Conservation (phyloP, 2,888 invertebrate genomes). For the Eupeodes latifasciatus region DNA sequence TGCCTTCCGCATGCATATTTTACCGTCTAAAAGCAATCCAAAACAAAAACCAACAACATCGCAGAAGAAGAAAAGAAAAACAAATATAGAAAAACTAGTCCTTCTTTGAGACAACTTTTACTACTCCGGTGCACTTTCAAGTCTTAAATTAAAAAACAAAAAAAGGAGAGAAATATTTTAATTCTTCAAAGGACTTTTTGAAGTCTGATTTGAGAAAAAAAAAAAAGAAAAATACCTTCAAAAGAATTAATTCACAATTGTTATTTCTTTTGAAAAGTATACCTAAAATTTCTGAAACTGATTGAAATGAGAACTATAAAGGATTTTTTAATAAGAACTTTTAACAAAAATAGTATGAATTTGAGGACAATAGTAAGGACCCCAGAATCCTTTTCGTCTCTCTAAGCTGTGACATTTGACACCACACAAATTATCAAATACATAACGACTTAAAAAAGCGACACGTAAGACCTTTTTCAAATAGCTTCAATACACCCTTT, state of each 20-base stretch:
- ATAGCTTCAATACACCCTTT: no score
- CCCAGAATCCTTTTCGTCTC: no score
- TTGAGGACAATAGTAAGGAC: no score
- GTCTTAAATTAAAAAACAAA: not conserved
- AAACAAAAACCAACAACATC: not conserved
- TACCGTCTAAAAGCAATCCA: not conserved
- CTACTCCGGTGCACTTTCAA: conserved; percentile 17
- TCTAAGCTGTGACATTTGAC: no score
- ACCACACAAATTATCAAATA: no score
- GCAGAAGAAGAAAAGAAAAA: not conserved
- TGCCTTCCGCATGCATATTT: not conserved
- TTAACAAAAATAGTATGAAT: no score
- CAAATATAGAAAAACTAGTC: not conserved
- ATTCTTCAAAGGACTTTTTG: conserved; percentile 10
- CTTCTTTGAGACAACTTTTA: conserved; percentile 32
- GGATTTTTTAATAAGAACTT: no score
- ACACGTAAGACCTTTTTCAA: no score
- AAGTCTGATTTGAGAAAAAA: not conserved
- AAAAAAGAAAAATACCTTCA: not conserved
- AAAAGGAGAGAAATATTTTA: not conserved
- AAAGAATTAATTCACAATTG: conserved; percentile 6
- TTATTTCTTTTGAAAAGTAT: not conserved
- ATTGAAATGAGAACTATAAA: no score
- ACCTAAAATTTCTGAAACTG: no score
- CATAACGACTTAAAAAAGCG: no score